A percentile compares a stretch with the other conserved stretches of the same genome.
phyloP scores from a whole-genome alignment of 2,797 vertebrate genomes.

The Silurus lanzhouensis region DNA sequence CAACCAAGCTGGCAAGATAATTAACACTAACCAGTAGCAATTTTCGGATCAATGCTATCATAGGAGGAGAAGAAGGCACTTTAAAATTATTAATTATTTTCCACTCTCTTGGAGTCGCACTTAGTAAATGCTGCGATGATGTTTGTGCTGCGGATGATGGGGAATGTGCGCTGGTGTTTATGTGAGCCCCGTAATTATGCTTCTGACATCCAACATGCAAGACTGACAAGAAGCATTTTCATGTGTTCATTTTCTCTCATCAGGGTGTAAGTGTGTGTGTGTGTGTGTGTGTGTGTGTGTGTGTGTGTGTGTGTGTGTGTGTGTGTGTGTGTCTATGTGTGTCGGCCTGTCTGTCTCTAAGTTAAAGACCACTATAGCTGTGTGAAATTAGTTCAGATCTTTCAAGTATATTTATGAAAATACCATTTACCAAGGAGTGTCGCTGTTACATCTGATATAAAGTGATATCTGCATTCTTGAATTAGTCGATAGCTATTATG shows the following conservation, averaged over 20 bases:
- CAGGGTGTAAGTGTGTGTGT: constrained; percentile 1
- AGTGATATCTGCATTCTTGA: not conserved
- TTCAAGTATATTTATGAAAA: constrained; percentile 24
- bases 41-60: constrained; percentile 76
- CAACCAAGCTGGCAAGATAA: constrained; percentile 76
- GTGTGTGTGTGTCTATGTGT: not conserved
- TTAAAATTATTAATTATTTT: constrained; percentile 73
- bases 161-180: constrained; percentile 59
- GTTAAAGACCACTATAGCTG: not conserved
- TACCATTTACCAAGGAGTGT: not conserved
- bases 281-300: not conserved
- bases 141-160: constrained; percentile 52
- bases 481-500: not conserved
- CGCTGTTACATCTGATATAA: not conserved
- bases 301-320: not conserved
- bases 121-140: constrained; percentile 66
- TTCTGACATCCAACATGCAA: constrained; percentile 48
- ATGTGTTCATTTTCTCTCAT: constrained; percentile 39
- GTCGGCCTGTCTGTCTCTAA: not conserved
- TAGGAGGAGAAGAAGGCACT: constrained; percentile 63
- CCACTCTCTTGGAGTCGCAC: constrained; percentile 70
- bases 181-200: constrained; percentile 56
- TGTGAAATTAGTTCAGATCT: not conserved
- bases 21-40: constrained; percentile 77
- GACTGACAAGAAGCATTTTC: constrained; percentile 29